Evolutionary conservation across 1,140 invertebrate genomes (phyloP).

Genomic region (Riptortus pedestris): DNA sequence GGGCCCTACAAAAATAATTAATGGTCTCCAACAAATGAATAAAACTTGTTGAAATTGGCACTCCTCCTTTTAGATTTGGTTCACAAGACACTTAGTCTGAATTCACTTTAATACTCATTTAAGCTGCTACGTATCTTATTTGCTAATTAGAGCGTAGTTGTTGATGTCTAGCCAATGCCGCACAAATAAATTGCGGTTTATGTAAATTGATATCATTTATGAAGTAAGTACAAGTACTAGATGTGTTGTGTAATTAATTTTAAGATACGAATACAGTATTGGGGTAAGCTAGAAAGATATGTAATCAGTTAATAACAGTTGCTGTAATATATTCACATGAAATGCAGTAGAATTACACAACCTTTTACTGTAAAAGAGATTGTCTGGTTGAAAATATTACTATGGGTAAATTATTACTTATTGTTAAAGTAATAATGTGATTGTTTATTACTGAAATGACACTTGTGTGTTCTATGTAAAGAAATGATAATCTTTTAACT

Average conservation of each 20-base stretch:
- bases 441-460: not conserved
- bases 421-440: not conserved
- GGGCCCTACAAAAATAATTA: too few relatives aligned
- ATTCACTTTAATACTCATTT: not conserved
- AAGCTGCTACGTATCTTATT: not conserved
- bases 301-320: not conserved
- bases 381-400: not conserved
- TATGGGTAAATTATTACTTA: not conserved
- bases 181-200: not conserved
- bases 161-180: not conserved
- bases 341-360: not conserved
- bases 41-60: too few relatives aligned
- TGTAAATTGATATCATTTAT: not conserved
- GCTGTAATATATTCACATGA: not conserved
- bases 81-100: not conserved
- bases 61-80: not conserved
- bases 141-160: slow-evolving; percentile 5
- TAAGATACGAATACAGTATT: not conserved
- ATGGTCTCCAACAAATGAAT: too few relatives aligned
- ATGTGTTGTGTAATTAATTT: not conserved
- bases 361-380: too few relatives aligned
- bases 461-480: too few relatives aligned
- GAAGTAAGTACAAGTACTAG: not conserved
- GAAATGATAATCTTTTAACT: too few relatives aligned
- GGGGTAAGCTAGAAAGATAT: not conserved